Conservation (phyloP, 2,797 vertebrate genomes). For the Sardinella longiceps region DNA sequence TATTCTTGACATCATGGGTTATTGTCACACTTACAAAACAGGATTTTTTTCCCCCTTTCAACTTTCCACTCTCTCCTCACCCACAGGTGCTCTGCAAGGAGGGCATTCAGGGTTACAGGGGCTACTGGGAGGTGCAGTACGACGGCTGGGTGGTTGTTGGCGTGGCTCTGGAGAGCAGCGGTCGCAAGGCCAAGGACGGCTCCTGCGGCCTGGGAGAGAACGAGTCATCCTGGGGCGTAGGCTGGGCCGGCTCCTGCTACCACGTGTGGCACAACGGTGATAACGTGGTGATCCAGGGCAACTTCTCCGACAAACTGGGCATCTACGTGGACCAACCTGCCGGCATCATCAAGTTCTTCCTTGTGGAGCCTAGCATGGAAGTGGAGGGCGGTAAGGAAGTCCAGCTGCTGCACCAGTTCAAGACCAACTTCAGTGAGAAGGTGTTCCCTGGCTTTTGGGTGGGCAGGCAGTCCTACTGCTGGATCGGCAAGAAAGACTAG, state of each 20-base stretch:
- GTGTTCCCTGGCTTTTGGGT: slow-evolving; percentile 78
- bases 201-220: slow-evolving; percentile 77
- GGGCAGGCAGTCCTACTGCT: slow-evolving; percentile 71
- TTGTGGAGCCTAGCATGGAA: slow-evolving; percentile 63
- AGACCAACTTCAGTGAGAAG: slow-evolving; percentile 64
- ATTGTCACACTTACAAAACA: too few species aligned
- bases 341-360: slow-evolving; percentile 73
- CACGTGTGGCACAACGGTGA: slow-evolving; percentile 77
- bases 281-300: slow-evolving; percentile 63
- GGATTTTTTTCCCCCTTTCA: background rate
- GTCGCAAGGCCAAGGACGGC: slow-evolving; percentile 68
- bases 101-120: slow-evolving; percentile 63
- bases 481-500: slow-evolving; percentile 67
- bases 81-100: slow-evolving; percentile 76
- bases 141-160: slow-evolving; percentile 77
- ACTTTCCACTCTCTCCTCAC: background rate
- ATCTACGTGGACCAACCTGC: slow-evolving; percentile 79
- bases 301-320: slow-evolving; percentile 60
- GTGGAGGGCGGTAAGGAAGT: slow-evolving; percentile 62
- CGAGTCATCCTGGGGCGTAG: slow-evolving; percentile 73
- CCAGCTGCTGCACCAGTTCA: slow-evolving; percentile 72
- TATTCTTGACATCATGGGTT: too few species aligned
- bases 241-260: slow-evolving; percentile 77
- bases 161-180: slow-evolving; percentile 57
- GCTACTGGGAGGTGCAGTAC: slow-evolving; percentile 79